phyloP scores from a whole-genome alignment of 2,113 vertebrate genomes.

The Cricetomys ansorgei region DNA sequence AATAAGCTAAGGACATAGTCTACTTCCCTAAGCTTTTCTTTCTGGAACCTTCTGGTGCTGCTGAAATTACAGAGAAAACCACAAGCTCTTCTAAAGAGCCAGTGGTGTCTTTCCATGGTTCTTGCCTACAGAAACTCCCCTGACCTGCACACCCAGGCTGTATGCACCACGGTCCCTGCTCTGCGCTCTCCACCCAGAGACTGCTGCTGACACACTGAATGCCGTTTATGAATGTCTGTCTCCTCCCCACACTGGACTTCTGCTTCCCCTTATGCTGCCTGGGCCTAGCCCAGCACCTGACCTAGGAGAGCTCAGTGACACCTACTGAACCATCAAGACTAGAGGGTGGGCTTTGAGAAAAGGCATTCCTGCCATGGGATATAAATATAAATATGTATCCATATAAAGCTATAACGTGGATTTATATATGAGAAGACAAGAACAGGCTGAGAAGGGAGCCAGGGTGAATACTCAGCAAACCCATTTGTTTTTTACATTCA shows the following conservation, averaged over 20 bases:
- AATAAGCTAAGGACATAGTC: neutral
- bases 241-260: neutral
- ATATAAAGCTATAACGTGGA: too few species aligned
- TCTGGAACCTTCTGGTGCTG: constrained; percentile 8
- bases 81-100: neutral
- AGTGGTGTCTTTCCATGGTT: neutral
- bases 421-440: constrained; percentile 16
- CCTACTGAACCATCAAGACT: neutral
- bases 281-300: neutral
- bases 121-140: neutral
- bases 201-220: neutral
- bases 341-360: neutral
- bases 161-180: neutral
- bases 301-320: neutral
- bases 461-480: constrained; percentile 13
- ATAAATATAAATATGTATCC: neutral
- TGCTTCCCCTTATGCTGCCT: neutral
- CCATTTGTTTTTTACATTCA: neutral
- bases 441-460: constrained; percentile 18
- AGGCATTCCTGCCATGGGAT: neutral
- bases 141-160: neutral
- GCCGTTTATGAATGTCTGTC: neutral
- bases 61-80: neutral
- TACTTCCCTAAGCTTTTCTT: constrained; percentile 13
- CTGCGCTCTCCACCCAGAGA: neutral